phyloP scores from a whole-genome alignment of 2,113 vertebrate genomes.

The Bettongia penicillata region DNA sequence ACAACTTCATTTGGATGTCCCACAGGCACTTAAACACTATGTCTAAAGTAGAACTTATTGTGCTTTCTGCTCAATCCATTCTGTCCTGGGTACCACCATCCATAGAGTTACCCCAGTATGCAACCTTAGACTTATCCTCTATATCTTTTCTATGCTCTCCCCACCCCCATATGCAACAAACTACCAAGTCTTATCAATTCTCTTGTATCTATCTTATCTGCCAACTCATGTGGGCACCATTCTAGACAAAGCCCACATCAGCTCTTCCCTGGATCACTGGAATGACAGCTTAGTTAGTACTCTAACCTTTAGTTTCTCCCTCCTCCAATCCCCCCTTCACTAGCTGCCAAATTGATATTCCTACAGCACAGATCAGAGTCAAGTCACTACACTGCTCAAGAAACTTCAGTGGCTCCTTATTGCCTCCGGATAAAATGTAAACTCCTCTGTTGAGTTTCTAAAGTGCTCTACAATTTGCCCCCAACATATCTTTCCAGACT shows the following conservation, averaged over 20 bases:
- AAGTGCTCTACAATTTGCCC: background rate
- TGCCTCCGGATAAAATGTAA: background rate
- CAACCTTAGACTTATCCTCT: background rate
- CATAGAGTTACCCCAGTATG: background rate
- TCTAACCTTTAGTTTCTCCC: background rate
- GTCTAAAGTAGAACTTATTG: background rate
- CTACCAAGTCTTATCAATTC: background rate
- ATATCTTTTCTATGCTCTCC: background rate
- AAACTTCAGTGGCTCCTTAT: background rate
- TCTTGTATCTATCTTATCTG: background rate
- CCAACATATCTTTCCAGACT: background rate
- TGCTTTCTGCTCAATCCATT: background rate
- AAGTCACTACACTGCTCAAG: background rate
- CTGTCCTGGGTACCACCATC: background rate
- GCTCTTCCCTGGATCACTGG: background rate
- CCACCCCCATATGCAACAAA: background rate
- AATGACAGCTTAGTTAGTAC: background rate
- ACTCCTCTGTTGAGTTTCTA: background rate
- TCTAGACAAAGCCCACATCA: background rate
- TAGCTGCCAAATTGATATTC: background rate
- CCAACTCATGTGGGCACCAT: background rate
- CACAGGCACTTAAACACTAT: background rate
- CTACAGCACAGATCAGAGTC: background rate
- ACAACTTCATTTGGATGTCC: background rate
- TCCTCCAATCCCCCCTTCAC: background rate